phyloP scores from a whole-genome alignment of 23 tunicate species.

The Ascidia mentula region DNA sequence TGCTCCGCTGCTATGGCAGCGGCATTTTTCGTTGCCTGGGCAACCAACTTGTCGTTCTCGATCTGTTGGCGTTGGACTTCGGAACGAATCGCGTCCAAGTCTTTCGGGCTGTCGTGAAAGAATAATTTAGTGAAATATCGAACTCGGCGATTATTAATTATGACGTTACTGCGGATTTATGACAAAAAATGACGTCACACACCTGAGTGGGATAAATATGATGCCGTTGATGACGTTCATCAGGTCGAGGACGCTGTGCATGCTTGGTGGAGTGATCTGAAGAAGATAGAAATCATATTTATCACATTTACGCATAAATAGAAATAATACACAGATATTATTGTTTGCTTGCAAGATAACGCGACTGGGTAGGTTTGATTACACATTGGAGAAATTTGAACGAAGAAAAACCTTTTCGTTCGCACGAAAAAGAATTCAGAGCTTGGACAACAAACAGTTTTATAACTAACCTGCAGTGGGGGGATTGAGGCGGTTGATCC shows the following conservation, averaged over 20 bases:
- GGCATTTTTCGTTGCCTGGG: constrained; percentile 46
- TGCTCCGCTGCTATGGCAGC: constrained; percentile 3
- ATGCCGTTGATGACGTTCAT: constrained; percentile 95
- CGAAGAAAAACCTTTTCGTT: too few relatives aligned
- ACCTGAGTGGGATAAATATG: constrained; percentile 83
- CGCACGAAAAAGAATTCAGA: too few relatives aligned
- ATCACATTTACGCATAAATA: too few relatives aligned
- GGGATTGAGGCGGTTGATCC: constrained; percentile 86
- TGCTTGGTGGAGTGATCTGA: constrained; percentile 84
- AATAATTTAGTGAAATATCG: neutral
- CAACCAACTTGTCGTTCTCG: constrained; percentile 44
- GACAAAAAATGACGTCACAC: neutral
- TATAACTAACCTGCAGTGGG: constrained; percentile 81
- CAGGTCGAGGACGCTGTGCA: constrained; percentile 88
- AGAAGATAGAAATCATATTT: neutral
- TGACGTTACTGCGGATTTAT: too few relatives aligned
- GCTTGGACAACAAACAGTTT: too few relatives aligned
- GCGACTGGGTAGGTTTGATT: too few relatives aligned
- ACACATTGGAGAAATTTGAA: too few relatives aligned
- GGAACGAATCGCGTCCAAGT: constrained; percentile 50
- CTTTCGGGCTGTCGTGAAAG: constrained; percentile 50
- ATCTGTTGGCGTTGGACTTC: constrained; percentile 65
- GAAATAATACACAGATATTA: too few relatives aligned
- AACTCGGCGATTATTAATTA: too few relatives aligned
- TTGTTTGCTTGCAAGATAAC: too few relatives aligned